Evolutionary conservation across 2,888 invertebrate species (phyloP), one percentile per base, ranked within the genome.

Genomic region (Muschampia plurimacula): DNA sequence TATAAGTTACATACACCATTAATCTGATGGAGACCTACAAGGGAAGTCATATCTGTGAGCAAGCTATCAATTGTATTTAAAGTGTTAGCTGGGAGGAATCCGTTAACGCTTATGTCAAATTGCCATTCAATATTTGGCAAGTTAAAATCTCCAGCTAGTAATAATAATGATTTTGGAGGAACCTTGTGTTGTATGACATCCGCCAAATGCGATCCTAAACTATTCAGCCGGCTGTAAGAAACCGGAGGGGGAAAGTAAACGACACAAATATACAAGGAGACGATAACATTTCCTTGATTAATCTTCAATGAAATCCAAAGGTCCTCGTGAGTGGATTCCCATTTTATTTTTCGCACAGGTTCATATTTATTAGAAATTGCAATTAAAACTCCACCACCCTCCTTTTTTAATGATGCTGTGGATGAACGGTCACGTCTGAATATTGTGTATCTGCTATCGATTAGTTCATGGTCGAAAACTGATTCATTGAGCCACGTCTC

Each of bases 401-500:
- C 62, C n/a, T 15, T 63, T 41, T 63, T 69, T 4, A 1, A 4
- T 2, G 39, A 49, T 2, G 62, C 12, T 6, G 69, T 52, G 22
- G 69, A 52, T 49, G 62, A 52, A 13, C 63, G 65, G 32, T 57
- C 64, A 46, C 70, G 65, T 36, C 70, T 70, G 39, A 44, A 64
- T n/a, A 64, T 64, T 13, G 44, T 62, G 55, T 70, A 64, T 59
- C 64, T 64, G 44, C 13, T 52, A 41, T 69, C 62, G 6, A 69
- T 10, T 22, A 69, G 63, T 62, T 69, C 69, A 41, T 63, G 62
- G 41, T 69, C 69, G 39, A 52, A 63, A 10, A 63, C 69, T n/a
- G 69, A 69, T 15, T 52, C 60, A 32, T 69, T 69, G 6, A 69
- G 52, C 63, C 69, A 69, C 8, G 69, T 69, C 52, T 52, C 52